Percentiles rank a stretch among this genome's conserved stretches.
Conservation (phyloP, 2,113 vertebrate species). For the Chaenogobius annularis region DNA sequence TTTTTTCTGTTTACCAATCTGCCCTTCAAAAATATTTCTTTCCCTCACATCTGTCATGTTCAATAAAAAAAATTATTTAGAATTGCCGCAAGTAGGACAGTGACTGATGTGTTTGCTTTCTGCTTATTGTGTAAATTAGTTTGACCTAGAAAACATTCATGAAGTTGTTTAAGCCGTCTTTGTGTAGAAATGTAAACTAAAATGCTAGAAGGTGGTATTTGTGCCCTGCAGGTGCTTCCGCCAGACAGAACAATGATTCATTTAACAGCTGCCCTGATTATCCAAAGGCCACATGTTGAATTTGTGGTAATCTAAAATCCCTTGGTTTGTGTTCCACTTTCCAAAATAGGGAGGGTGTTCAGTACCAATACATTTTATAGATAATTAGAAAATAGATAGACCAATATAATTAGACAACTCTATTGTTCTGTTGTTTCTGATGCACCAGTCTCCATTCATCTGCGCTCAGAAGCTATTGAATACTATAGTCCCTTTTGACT, state of each 20-base stretch:
- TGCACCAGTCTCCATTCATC: too few relatives aligned
- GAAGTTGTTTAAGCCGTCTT: neutral
- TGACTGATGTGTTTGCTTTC: neutral
- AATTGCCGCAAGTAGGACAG: neutral
- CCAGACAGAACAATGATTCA: slow-evolving; percentile 47
- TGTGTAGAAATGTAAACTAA: slow-evolving; percentile 1
- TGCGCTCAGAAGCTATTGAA: too few relatives aligned
- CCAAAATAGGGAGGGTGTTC: slow-evolving; percentile 29
- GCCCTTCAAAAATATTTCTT: neutral
- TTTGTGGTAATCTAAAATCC: slow-evolving; percentile 42
- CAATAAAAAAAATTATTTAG: neutral
- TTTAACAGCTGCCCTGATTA: slow-evolving; percentile 54
- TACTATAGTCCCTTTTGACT: too few relatives aligned
- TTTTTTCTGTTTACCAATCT: neutral
- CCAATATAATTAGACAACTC: slow-evolving; percentile 3
- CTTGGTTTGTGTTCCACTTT: slow-evolving; percentile 39
- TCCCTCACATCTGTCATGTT: neutral
- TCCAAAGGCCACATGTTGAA: slow-evolving; percentile 46
- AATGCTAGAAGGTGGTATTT: neutral
- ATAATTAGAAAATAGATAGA: slow-evolving; percentile 19
- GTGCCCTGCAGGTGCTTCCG: slow-evolving; percentile 32
- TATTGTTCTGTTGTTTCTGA: slow-evolving; percentile 5
- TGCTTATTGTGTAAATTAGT: neutral
- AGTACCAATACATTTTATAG: slow-evolving; percentile 27
- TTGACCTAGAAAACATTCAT: neutral